These are phyloP conservation scores for Rhynchopsitta pachyrhyncha DNA, from an alignment of 2,113 vertebrate genomes.

Conservation along the genomic window DNA sequence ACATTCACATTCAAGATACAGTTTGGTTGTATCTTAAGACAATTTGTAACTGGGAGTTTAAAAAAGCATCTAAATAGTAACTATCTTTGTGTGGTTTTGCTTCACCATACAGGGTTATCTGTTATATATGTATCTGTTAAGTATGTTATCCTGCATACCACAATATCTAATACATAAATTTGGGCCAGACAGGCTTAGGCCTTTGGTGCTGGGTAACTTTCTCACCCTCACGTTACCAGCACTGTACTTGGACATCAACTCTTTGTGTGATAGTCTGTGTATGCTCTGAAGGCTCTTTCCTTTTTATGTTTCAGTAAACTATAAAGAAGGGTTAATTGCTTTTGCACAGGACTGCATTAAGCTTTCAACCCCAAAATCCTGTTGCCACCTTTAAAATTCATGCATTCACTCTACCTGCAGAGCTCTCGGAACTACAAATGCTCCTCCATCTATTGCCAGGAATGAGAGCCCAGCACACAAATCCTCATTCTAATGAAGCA, in stretches of 20 bases:
- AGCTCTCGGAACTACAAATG: not conserved
- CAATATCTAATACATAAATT: not conserved
- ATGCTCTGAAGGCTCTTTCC: not conserved
- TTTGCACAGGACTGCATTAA: slow-evolving; percentile 10
- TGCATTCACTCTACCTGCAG: not conserved
- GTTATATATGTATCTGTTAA: not conserved
- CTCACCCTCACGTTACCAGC: not conserved
- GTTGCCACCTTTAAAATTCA: not conserved
- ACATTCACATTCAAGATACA: slow-evolving; percentile 7
- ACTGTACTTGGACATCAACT: not conserved
- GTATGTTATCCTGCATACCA: not conserved
- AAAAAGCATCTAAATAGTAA: not conserved
- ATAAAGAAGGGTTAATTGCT: not conserved
- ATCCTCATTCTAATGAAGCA: not conserved
- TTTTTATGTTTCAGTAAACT: not conserved
- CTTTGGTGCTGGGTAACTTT: not conserved
- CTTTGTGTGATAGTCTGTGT: not conserved
- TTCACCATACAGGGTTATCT: not conserved
- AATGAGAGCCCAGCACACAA: not conserved
- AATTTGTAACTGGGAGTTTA: not conserved
- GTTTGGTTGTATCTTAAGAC: not conserved
- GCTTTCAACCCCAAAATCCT: slow-evolving; percentile 7
- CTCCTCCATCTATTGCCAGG: not conserved
- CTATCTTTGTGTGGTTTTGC: not conserved
- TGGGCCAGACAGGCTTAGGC: not conserved